Evolutionary conservation across 2,888 invertebrate genomes (phyloP).

Genomic region (Machimus atricapillus): DNA sequence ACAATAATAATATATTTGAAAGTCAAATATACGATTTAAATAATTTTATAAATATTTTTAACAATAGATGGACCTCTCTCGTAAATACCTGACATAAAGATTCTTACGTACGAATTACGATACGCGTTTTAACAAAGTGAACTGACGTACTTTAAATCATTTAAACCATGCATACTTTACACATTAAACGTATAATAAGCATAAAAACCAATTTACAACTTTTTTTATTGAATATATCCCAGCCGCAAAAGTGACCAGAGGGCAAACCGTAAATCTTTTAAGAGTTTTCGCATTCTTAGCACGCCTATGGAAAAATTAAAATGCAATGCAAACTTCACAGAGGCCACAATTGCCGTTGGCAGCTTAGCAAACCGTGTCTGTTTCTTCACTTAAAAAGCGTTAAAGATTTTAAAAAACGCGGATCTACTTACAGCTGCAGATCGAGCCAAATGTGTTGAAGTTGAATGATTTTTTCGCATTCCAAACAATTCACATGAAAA

Average conservation of each 20-base stretch:
- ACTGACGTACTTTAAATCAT: not conserved
- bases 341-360: not conserved
- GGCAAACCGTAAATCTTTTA: not conserved
- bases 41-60: not conserved
- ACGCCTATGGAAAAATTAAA: not conserved
- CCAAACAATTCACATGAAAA: not conserved
- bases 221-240: not conserved
- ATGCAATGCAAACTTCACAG: not conserved
- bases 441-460: not conserved
- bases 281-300: not conserved
- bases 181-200: not conserved
- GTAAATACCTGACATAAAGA: not conserved
- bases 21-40: too few species aligned
- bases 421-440: not conserved
- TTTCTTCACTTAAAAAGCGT: not conserved
- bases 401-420: not conserved
- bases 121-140: not conserved
- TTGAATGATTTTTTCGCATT: not conserved
- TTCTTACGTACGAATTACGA: not conserved
- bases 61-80: not conserved
- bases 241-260: not conserved
- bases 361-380: not conserved
- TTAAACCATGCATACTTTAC: not conserved
- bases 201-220: not conserved
- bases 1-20: not conserved